Evolutionary conservation across 2,113 vertebrate genomes (phyloP).

Genomic region (Engystomops pustulosus): DNA sequence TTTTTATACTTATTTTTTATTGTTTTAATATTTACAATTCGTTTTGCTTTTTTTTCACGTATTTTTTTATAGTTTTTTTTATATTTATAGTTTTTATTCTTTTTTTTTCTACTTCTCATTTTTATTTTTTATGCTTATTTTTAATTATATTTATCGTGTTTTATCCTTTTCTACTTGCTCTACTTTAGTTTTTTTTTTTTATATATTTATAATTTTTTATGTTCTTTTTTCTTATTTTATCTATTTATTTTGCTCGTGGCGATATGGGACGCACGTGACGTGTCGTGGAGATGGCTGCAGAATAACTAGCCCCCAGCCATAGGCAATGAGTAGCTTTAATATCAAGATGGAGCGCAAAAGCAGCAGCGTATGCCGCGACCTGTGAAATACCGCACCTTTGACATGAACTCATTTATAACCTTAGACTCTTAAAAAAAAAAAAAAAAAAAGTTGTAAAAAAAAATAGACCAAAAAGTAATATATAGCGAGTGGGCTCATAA

Average conservation of each 20-base stretch:
- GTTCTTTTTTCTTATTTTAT: background rate
- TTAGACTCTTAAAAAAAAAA: constrained; percentile 59
- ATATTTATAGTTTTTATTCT: background rate
- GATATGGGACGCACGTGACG: background rate
- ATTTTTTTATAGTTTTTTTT: background rate
- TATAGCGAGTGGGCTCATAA: constrained; percentile 58
- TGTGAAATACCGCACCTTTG: constrained; percentile 60
- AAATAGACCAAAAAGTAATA: background rate
- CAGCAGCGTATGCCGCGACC: constrained; percentile 60
- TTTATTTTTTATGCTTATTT: background rate
- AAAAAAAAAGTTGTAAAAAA: background rate
- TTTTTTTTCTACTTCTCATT: background rate
- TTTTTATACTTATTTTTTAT: too few species aligned
- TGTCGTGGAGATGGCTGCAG: background rate
- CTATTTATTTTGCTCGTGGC: background rate
- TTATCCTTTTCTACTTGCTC: too few species aligned
- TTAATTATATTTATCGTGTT: too few species aligned
- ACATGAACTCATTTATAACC: constrained; percentile 47
- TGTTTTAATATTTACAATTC: too few species aligned
- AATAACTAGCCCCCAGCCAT: background rate
- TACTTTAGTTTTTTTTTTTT: background rate
- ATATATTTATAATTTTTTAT: background rate
- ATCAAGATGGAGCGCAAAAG: constrained; percentile 61
- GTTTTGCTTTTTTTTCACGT: background rate
- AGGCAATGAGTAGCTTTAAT: constrained; percentile 56